These are phyloP conservation scores for Marcusenius ussheri DNA, from an alignment of 2,113 vertebrate genomes.

Conservation along the genomic window DNA sequence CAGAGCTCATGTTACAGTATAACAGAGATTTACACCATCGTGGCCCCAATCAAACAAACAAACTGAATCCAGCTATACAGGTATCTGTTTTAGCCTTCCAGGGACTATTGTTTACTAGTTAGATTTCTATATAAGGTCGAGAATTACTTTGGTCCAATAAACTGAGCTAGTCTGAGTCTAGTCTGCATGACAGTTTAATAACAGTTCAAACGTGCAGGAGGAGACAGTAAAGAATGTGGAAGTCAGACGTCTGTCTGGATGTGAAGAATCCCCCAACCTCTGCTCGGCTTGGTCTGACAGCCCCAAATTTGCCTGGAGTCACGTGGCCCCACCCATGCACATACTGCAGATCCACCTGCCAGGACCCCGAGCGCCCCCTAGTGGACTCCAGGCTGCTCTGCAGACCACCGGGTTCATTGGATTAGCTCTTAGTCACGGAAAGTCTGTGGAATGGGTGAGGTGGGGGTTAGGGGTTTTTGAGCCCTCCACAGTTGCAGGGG, in stretches of 20 bases:
- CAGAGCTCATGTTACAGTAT: background rate
- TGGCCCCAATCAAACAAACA: background rate
- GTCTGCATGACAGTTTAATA: background rate
- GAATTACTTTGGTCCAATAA: background rate
- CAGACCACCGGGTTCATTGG: background rate
- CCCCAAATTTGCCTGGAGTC: background rate
- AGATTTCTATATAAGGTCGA: background rate
- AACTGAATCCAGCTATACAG: background rate
- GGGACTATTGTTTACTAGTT: background rate
- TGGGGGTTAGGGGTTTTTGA: background rate
- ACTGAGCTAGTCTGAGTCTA: background rate
- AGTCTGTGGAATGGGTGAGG: background rate
- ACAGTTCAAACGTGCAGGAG: background rate
- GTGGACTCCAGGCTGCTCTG: background rate
- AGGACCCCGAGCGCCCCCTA: background rate
- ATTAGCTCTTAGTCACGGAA: background rate
- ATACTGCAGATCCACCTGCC: background rate
- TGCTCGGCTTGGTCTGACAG: background rate
- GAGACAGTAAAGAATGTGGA: background rate
- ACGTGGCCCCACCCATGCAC: background rate
- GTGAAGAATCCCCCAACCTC: background rate
- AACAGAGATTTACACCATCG: background rate
- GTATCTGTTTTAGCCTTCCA: background rate
- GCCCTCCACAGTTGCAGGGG: background rate
- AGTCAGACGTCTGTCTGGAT: constrained; percentile 1